Percentiles rank a stretch among this genome's conserved stretches.
Conservation (phyloP, 2,888 invertebrate genomes). For the Pimpla rufipes region DNA sequence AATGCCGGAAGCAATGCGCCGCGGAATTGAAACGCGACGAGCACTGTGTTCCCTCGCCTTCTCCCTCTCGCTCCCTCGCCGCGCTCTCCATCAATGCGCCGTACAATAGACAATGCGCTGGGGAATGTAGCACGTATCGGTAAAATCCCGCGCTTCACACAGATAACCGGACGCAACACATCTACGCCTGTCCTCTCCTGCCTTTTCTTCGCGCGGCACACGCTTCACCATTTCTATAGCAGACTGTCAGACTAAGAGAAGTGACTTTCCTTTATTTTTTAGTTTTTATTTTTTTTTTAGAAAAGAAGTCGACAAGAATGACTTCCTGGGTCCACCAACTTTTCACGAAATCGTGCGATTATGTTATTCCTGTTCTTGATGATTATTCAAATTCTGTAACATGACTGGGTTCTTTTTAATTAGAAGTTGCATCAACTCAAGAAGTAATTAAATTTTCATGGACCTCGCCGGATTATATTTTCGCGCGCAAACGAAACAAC, state of each 20-base stretch:
- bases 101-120: slow-evolving; percentile 37
- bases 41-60: background rate
- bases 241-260: background rate
- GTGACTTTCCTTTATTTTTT: background rate
- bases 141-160: background rate
- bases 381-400: background rate
- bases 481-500: too few species aligned
- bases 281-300: background rate
- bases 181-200: slow-evolving; percentile 6
- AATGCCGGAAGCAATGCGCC: slow-evolving; percentile 62
- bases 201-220: background rate
- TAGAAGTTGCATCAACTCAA: background rate
- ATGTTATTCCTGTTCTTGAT: background rate
- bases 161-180: slow-evolving; percentile 1
- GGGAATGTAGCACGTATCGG: slow-evolving; percentile 28
- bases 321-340: background rate
- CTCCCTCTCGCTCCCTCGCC: background rate
- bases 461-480: too few species aligned
- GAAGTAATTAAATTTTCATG: too few species aligned
- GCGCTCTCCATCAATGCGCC: background rate
- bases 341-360: background rate
- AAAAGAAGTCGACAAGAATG: too few species aligned
- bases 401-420: background rate
- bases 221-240: background rate
- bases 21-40: slow-evolving; percentile 54